These are phyloP conservation scores for Phacellophora camtschatica DNA, from an alignment of 30 jellyfish, hydroid and myxozoan genomes.

Conservation along the genomic window DNA sequence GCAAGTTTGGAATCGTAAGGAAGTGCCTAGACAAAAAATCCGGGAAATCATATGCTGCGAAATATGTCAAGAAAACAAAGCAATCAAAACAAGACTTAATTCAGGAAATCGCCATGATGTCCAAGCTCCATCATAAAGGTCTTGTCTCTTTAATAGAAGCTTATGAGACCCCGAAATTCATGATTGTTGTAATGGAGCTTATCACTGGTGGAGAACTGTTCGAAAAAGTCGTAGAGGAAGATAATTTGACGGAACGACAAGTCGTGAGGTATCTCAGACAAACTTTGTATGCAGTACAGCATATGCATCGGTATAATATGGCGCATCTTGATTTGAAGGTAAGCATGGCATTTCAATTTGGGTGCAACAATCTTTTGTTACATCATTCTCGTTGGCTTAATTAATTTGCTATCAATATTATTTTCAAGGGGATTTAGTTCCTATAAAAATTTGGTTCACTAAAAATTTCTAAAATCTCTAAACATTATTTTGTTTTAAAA, in stretches of 20 bases:
- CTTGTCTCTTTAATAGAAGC: slow-evolving; percentile 65
- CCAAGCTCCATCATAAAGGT: slow-evolving; percentile 69
- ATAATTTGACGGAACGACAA: slow-evolving; percentile 87
- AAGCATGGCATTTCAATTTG: too few species aligned
- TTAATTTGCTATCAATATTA: too few species aligned
- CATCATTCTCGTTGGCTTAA: too few species aligned
- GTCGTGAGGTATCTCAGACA: slow-evolving; percentile 88
- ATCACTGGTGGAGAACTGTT: slow-evolving; percentile 95
- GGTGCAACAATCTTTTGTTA: too few species aligned
- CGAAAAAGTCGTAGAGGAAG: slow-evolving; percentile 95
- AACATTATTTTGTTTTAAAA: too few species aligned
- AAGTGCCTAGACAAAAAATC: slow-evolving; percentile 72
- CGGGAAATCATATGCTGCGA: slow-evolving; percentile 74
- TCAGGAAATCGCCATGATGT: slow-evolving; percentile 78
- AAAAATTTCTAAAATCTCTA: too few species aligned
- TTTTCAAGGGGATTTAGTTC: too few species aligned
- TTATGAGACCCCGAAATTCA: slow-evolving; percentile 68
- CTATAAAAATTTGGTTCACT: too few species aligned
- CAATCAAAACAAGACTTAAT: slow-evolving; percentile 71
- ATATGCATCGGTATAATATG: slow-evolving; percentile 85
- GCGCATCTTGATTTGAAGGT: slow-evolving; percentile 93
- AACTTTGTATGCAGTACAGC: slow-evolving; percentile 84
- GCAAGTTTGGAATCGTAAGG: slow-evolving; percentile 84
- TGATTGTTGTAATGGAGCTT: slow-evolving; percentile 93
- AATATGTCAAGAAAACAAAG: slow-evolving; percentile 66